These are phyloP conservation scores for Heliconius nattereri DNA, from an alignment of 1,140 invertebrate species.

Conservation along the genomic window DNA sequence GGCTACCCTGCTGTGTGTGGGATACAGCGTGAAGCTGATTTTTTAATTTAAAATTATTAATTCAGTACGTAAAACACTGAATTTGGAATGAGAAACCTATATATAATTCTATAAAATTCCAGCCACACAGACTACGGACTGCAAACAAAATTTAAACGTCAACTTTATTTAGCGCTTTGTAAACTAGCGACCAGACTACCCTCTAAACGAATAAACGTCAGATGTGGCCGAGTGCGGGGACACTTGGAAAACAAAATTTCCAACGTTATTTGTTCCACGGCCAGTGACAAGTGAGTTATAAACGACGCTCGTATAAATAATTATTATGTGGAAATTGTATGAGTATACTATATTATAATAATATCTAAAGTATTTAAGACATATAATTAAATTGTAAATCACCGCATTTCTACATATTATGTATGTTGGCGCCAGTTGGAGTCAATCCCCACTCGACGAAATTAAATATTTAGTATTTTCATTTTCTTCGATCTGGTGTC, in stretches of 20 bases:
- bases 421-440: too few species aligned
- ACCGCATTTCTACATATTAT: too few species aligned
- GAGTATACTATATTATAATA: not conserved
- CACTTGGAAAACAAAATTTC: slow-evolving; percentile 55
- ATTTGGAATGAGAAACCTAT: too few species aligned
- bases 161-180: slow-evolving; percentile 57
- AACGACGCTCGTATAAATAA: slow-evolving; percentile 34
- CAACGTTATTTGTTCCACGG: slow-evolving; percentile 48
- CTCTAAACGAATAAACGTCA: slow-evolving; percentile 66
- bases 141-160: slow-evolving; percentile 51
- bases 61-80: too few species aligned
- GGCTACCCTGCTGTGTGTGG: too few species aligned
- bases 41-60: too few species aligned
- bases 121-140: not conserved
- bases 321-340: slow-evolving; percentile 6
- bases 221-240: slow-evolving; percentile 47
- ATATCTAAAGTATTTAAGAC: not conserved
- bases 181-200: slow-evolving; percentile 46
- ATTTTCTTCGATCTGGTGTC: too few species aligned
- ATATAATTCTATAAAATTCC: not conserved
- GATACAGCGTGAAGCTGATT: too few species aligned
- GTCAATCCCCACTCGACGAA: too few species aligned
- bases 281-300: slow-evolving; percentile 37
- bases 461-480: too few species aligned
- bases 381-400: too few species aligned